Percentiles rank a stretch among this genome's conserved stretches.
phyloP scores from a whole-genome alignment of 1,140 invertebrate genomes.

The Zaprionus ghesquierei region DNA sequence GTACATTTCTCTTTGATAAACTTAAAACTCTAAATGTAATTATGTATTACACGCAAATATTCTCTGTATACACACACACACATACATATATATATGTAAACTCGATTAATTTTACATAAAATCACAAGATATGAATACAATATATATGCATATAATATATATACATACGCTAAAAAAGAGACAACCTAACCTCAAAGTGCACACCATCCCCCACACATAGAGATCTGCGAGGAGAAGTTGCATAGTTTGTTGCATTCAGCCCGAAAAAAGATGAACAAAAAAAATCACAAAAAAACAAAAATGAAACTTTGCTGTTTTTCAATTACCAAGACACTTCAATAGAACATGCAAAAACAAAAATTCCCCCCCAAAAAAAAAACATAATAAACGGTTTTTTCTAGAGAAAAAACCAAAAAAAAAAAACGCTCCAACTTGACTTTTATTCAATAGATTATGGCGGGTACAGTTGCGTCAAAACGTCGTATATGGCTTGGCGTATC shows the following conservation, averaged over 20 bases:
- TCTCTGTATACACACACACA: slow-evolving; percentile 22
- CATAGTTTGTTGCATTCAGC: slow-evolving; percentile 38
- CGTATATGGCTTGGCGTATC: not conserved
- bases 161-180: slow-evolving; percentile 13
- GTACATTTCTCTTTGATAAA: slow-evolving; percentile 14
- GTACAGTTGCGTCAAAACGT: slow-evolving; percentile 38
- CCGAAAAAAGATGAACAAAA: slow-evolving; percentile 10
- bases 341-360: slow-evolving; percentile 39
- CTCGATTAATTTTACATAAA: slow-evolving; percentile 22
- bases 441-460: not conserved
- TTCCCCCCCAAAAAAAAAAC: slow-evolving; percentile 18
- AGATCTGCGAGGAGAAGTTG: slow-evolving; percentile 1
- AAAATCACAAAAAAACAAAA: slow-evolving; percentile 3
- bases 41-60: slow-evolving; percentile 26
- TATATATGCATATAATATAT: slow-evolving; percentile 20
- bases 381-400: slow-evolving; percentile 77
- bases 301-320: slow-evolving; percentile 18
- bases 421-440: slow-evolving; percentile 8
- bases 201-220: not conserved
- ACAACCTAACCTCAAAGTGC: slow-evolving; percentile 19
- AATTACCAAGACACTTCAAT: slow-evolving; percentile 42
- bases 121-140: not conserved
- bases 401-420: slow-evolving; percentile 69
- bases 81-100: slow-evolving; percentile 33
- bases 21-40: slow-evolving; percentile 8